Base-by-base conservation (phyloP, 2,888 invertebrate genomes). In the Eucriotettix oculatus region DNA sequence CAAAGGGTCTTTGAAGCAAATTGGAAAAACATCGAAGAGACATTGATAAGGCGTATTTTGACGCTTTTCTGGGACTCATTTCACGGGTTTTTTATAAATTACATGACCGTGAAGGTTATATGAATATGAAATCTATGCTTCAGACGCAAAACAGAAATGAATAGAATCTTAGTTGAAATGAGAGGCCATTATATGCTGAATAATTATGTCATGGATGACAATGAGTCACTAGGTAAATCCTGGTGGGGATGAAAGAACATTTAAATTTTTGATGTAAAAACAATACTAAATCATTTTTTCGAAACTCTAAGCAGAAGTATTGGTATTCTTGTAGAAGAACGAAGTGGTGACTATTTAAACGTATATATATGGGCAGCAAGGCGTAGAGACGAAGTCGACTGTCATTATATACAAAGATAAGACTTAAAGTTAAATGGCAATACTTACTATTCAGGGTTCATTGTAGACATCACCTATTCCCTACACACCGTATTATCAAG, bases 401-500 rank as follows among this genome's bases (percentile, higher is more conserved):
- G 29, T 29, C 29, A 29, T 29, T 29, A 29, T 29, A 29, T 29
- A 29, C 29, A 29, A 29, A 29, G 29, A 29, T 29, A 29, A 29
- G 29, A 29, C 7, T 14, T 48, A 7, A 9, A 48, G 48, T 48
- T n/a, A 12, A n/a, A 14, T 14, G 14, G 12, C n/a, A 12, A n/a
- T 80, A 84, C 87, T 87, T 77, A 87, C 87, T 87, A 87, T 82
- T 87, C 87, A 70, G 87, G 87, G 83, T 86, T 86, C 86, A 87
- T 86, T 69, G 70, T 76, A 56, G 64, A 64, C 64, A 64, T 63
- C 58, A 63, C 61, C 61, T 60, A 61, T 52, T 52, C 42, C 16
- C 16, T 40, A n/a, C 16, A 54, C 58, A 40, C 52, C 52, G 43
- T 48, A 41, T 17, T 42, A 52, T 9, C 10, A 29, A 14, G n/a